Evolutionary conservation across 2,888 invertebrate species (phyloP).

Genomic region (Andricus quercusramuli): DNA sequence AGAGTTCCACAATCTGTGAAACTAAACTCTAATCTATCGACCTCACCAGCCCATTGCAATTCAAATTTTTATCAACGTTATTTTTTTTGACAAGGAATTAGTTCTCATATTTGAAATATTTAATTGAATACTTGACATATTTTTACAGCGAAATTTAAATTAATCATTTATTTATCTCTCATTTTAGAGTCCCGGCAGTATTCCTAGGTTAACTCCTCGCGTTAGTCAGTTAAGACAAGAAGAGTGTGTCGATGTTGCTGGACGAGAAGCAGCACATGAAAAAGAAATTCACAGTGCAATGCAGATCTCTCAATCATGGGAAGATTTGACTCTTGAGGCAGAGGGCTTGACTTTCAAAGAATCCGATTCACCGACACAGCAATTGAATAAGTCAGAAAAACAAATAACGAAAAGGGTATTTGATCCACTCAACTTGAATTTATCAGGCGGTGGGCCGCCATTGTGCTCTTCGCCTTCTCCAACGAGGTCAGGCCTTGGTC

Average conservation of each 20-base stretch:
- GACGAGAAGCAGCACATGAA: conserved; percentile 95
- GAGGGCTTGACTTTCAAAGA: conserved; percentile 80
- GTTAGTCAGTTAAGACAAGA: conserved; percentile 94
- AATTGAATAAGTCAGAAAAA: conserved; percentile 67
- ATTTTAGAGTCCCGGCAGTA: conserved; percentile 79
- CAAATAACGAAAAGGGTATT: conserved; percentile 71
- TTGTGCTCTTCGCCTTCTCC: conserved; percentile 83
- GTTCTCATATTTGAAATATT: no score
- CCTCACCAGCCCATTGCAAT: no score
- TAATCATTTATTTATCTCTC: conserved; percentile 5
- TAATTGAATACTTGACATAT: no score
- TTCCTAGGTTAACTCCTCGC: conserved; percentile 88
- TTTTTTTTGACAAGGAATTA: no score
- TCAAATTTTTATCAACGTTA: no score
- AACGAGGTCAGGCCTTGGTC: conserved; percentile 79
- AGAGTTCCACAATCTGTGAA: no score
- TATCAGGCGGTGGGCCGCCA: conserved; percentile 78
- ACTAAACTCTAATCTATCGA: no score
- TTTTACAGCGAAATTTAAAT: not conserved
- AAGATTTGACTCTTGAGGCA: conserved; percentile 89
- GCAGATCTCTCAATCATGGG: conserved; percentile 97
- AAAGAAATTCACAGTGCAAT: conserved; percentile 93
- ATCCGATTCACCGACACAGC: conserved; percentile 71
- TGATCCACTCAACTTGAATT: conserved; percentile 77
- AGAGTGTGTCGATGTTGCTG: conserved; percentile 90